Evolutionary conservation across 2,888 invertebrate genomes (phyloP).

Genomic region (Luffia ferchaultella): DNA sequence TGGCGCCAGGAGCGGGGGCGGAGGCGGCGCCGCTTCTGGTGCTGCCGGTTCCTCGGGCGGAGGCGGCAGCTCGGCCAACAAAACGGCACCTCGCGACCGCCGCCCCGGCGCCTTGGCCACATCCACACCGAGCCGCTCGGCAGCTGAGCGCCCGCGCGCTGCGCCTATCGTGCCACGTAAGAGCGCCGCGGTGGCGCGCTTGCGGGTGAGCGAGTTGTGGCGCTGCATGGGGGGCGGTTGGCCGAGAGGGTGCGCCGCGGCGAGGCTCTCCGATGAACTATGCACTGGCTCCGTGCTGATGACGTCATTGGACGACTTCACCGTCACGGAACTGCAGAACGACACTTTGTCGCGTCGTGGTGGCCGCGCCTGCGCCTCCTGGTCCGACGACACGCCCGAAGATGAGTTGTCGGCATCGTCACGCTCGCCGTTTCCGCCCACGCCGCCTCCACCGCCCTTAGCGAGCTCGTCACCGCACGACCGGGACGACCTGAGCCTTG

Average conservation of each 20-base stretch:
- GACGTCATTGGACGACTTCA: constrained; percentile 58
- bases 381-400: constrained; percentile 88
- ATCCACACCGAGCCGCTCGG: constrained; percentile 53
- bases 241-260: constrained; percentile 22
- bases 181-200: constrained; percentile 67
- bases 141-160: constrained; percentile 35
- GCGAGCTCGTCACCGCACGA: constrained; percentile 87
- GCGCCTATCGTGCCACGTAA: constrained; percentile 45
- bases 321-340: constrained; percentile 58
- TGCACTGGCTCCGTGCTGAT: constrained; percentile 63
- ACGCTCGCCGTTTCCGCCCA: constrained; percentile 37
- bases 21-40: constrained; percentile 24
- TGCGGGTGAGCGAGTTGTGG: constrained; percentile 69
- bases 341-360: constrained; percentile 49
- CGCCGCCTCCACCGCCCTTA: constrained; percentile 33
- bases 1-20: constrained; percentile 74
- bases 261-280: constrained; percentile 52
- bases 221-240: constrained; percentile 55
- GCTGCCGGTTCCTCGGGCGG: constrained; percentile 69
- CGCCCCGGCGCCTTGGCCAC: constrained; percentile 40
- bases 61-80: constrained; percentile 82
- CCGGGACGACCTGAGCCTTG: constrained; percentile 84
- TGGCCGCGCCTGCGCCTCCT: constrained; percentile 61
- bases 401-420: constrained; percentile 91
- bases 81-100: constrained; percentile 73